phyloP scores from a whole-genome alignment of 2,797 vertebrate species.

The Lerista edwardsae region DNA sequence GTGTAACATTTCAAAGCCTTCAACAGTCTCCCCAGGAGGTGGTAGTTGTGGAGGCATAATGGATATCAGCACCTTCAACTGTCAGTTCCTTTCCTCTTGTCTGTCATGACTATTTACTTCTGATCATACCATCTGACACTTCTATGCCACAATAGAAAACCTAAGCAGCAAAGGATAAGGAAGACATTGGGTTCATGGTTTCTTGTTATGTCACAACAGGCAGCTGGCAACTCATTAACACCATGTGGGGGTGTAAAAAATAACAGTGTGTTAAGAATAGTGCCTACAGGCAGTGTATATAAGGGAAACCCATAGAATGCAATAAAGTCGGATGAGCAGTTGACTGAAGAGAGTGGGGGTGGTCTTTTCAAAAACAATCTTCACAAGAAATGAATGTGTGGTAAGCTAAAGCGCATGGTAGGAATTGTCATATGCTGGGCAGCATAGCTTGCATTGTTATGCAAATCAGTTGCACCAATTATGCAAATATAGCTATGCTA shows the following conservation, averaged over 20 bases:
- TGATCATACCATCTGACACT: slow-evolving; percentile 74
- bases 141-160: slow-evolving; percentile 72
- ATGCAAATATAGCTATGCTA: background rate
- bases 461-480: slow-evolving; percentile 3
- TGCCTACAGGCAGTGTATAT: slow-evolving; percentile 64
- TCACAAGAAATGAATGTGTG: background rate
- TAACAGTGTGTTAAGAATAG: slow-evolving; percentile 71
- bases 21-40: slow-evolving; percentile 72
- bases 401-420: slow-evolving; percentile 29
- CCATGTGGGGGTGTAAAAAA: slow-evolving; percentile 66
- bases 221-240: slow-evolving; percentile 76
- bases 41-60: slow-evolving; percentile 74
- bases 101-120: slow-evolving; percentile 75
- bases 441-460: background rate
- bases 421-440: background rate
- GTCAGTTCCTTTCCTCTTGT: slow-evolving; percentile 72
- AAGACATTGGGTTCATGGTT: slow-evolving; percentile 66
- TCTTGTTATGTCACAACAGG: slow-evolving; percentile 72
- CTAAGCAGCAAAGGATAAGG: slow-evolving; percentile 61
- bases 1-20: slow-evolving; percentile 68
- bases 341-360: slow-evolving; percentile 44
- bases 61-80: slow-evolving; percentile 75
- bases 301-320: slow-evolving; percentile 58
- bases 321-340: slow-evolving; percentile 55
- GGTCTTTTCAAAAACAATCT: background rate